Conservation (phyloP, 1,140 invertebrate genomes). For the Ridgeia piscesae region DNA sequence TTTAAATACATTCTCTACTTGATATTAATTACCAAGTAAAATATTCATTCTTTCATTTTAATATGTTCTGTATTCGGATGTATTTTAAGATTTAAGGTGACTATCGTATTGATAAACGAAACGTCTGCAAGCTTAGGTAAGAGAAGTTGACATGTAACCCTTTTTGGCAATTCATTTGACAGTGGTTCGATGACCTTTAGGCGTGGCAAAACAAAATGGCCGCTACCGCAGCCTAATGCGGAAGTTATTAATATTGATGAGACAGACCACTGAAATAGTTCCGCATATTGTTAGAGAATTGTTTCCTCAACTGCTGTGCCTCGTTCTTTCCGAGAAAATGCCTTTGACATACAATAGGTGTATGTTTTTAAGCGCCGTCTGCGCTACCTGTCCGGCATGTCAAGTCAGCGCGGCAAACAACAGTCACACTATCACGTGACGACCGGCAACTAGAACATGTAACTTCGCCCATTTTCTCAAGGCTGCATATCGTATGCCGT, state of each 20-base stretch:
- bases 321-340: not conserved
- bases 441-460: not conserved
- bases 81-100: too few species aligned
- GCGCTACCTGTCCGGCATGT: not conserved
- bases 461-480: not conserved
- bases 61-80: too few species aligned
- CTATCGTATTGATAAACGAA: too few species aligned
- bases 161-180: not conserved
- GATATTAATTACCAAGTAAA: too few species aligned
- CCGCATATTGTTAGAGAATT: not conserved
- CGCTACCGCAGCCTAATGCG: not conserved
- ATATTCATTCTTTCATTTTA: too few species aligned
- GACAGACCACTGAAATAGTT: not conserved
- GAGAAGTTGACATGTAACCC: not conserved
- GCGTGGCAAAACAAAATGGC: not conserved
- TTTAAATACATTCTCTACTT: too few species aligned
- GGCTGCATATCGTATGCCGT: not conserved
- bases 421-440: not conserved
- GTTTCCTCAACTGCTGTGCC: not conserved
- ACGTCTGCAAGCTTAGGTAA: not conserved
- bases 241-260: not conserved
- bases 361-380: not conserved
- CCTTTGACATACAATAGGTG: not conserved
- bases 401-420: not conserved
- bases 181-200: not conserved